Base-by-base conservation (phyloP, 30 jellyfish, hydroid and myxozoan genomes). In the Sanderia malayensis region DNA sequence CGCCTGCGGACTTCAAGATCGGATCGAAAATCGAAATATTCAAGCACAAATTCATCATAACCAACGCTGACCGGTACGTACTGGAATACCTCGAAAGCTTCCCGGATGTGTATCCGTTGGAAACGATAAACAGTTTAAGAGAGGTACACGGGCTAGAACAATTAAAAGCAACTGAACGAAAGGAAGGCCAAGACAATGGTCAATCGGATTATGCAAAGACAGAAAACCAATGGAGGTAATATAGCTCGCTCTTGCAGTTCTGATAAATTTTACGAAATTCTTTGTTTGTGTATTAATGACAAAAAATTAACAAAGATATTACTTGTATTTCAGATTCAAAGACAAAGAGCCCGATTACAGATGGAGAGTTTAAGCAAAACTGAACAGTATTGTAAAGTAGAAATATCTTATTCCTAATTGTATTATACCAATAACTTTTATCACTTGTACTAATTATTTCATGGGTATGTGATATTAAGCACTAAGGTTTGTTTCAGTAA, bases 1-100 rank as follows among this genome's bases (percentile, higher is more conserved):
- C 98, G 52, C 98, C 98, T 0, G 94, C 96, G 19, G 98, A 91
- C 65, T 91, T 91, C 79, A 68, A 86, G 58, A 84, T 91, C 28
- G 98, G 98, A 15, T 88, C 98, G 11, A 71, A 55, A 41, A 62
- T 91, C 30, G 89, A 83, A 52, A 91, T 91, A 23, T 91, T 85
- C 71, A 84, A 91, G 52, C 98, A 91, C 47, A 72, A 95, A 30
- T 91, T 91, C 70, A 71, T 63, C 8, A 84, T 91, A 24, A 77
- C 88, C 1, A 95, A 91, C 37, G 98, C 96, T 21, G 98, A 91
- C 75, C 66, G 86, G 46, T 91, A 91, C 68, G 98, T 91, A 3
- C 31, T 91, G 83, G 78, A 66, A 37, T 91, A 83, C 75, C 74
- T 91, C 47, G 98, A 91, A 52, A 76, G 96, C 27, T 88, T 81